Conservation (phyloP, 2,113 vertebrate genomes). For the Tetrax tetrax region DNA sequence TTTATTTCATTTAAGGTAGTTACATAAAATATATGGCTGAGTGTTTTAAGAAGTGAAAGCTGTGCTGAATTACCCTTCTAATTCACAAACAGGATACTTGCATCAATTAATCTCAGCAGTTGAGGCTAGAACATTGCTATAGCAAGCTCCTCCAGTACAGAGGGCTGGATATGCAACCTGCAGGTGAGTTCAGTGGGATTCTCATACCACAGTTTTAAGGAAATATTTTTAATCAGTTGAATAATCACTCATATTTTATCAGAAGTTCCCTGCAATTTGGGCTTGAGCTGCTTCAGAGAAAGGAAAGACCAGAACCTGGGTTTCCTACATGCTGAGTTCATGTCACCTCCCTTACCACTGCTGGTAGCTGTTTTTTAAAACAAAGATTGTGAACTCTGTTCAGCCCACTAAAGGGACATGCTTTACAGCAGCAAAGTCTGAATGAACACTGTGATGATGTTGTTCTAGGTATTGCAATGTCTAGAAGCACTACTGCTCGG, state of each 20-base stretch:
- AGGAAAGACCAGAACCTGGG: background rate
- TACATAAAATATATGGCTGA: rapidly evolving
- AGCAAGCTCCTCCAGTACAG: background rate
- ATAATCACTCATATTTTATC: background rate
- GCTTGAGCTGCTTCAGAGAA: background rate
- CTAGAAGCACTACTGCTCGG: background rate
- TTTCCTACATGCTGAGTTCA: rapidly evolving
- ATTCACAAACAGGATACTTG: background rate
- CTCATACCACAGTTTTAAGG: rapidly evolving
- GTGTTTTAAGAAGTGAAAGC: background rate
- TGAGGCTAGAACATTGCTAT: background rate
- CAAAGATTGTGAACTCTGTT: background rate
- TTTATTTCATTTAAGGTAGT: background rate
- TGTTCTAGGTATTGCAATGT: background rate
- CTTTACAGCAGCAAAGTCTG: background rate
- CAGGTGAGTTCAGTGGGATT: background rate
- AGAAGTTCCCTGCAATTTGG: background rate
- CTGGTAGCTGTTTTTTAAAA: background rate
- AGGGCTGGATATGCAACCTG: background rate
- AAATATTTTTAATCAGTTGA: background rate
- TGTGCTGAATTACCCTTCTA: background rate
- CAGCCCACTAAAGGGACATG: rapidly evolving
- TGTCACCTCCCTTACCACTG: background rate
- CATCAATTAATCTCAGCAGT: background rate
- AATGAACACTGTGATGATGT: background rate